Conservation (phyloP, 2,113 vertebrate genomes). For the Scopus umbretta region DNA sequence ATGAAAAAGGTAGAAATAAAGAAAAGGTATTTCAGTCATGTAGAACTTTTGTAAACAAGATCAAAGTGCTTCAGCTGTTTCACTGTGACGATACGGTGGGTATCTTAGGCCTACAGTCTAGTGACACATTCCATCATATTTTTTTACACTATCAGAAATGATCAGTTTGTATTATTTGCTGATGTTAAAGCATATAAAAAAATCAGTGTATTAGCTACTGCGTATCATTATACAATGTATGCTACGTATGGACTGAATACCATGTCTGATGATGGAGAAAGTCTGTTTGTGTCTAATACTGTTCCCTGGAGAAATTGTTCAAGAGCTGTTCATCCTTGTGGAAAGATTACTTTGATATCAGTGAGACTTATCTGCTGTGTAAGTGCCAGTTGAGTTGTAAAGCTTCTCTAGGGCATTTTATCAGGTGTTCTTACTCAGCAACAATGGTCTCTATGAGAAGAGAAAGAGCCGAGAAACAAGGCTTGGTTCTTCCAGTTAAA, state of each 20-base stretch:
- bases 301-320: conserved; percentile 37
- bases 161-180: neutral
- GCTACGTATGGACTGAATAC: conserved; percentile 1
- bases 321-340: conserved; percentile 23
- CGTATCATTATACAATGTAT: neutral
- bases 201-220: neutral
- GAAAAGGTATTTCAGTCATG: neutral
- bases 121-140: neutral
- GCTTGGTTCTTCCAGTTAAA: neutral
- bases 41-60: neutral
- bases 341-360: conserved; percentile 43
- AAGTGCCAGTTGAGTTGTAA: conserved; percentile 57
- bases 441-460: neutral
- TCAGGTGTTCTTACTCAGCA: conserved; percentile 57
- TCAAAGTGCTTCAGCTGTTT: neutral
- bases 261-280: conserved; percentile 42
- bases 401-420: conserved; percentile 66
- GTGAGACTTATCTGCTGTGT: conserved; percentile 43
- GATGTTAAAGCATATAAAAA: neutral
- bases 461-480: neutral
- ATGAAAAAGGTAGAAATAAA: neutral
- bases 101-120: neutral
- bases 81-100: neutral
- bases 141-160: neutral
- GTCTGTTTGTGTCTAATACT: neutral